phyloP scores from a whole-genome alignment of 2,888 invertebrate species.

The Stenodema calcarata region DNA sequence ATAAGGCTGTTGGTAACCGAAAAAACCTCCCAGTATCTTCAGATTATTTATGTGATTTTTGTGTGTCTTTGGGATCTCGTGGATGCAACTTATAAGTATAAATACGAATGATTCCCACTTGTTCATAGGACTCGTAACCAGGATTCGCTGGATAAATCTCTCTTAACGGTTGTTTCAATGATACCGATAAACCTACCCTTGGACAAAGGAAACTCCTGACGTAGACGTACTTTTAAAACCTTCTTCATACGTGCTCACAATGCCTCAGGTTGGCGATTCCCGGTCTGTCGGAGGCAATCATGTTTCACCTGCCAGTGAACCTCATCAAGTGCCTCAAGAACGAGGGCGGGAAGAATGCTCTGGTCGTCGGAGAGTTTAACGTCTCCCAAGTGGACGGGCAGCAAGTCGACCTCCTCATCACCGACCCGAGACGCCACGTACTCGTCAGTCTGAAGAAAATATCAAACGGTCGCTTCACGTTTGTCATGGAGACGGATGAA shows the following conservation, averaged over 20 bases:
- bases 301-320: conserved; percentile 88
- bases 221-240: not conserved
- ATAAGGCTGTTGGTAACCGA: no score
- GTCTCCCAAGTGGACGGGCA: conserved; percentile 86
- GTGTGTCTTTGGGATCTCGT: no score
- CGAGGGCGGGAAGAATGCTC: conserved; percentile 93
- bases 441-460: conserved; percentile 89
- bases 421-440: conserved; percentile 92
- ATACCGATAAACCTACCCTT: no score
- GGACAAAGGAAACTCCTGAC: not conserved
- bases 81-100: no score
- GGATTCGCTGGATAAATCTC: no score
- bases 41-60: no score
- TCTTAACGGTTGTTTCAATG: no score
- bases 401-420: conserved; percentile 82
- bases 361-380: conserved; percentile 94
- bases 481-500: conserved; percentile 95
- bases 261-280: not conserved
- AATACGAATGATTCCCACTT: no score
- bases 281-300: conserved; percentile 61
- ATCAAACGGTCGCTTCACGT: conserved; percentile 91
- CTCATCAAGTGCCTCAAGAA: conserved; percentile 94
- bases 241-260: not conserved
- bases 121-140: no score
- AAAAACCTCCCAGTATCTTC: no score